These are phyloP conservation scores for Archegozetes longisetosus DNA, from an alignment of 1,140 invertebrate species.

Conservation along the genomic window DNA sequence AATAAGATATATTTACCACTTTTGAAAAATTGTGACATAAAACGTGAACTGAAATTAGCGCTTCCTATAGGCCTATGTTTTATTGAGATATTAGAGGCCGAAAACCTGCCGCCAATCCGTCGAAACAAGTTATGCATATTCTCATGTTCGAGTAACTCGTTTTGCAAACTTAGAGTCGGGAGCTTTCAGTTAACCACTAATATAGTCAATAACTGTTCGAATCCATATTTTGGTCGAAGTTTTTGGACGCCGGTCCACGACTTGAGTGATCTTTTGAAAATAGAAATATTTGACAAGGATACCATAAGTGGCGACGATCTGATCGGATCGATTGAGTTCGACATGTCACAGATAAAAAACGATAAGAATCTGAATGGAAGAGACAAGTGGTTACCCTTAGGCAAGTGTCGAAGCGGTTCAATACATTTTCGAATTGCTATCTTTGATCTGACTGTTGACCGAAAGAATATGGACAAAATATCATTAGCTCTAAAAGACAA, in stretches of 20 bases:
- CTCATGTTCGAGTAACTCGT: not conserved
- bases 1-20: not conserved
- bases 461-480: not conserved
- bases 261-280: not conserved
- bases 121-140: not conserved
- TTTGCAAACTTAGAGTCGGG: not conserved
- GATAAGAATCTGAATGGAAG: slow-evolving; percentile 1
- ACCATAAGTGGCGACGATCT: not conserved
- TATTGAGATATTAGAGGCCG: slow-evolving; percentile 6
- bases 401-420: not conserved
- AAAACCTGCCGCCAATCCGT: not conserved
- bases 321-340: slow-evolving; percentile 4
- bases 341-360: not conserved
- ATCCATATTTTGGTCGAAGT: slow-evolving; percentile 1
- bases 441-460: not conserved
- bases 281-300: slow-evolving; percentile 5
- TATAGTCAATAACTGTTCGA: not conserved
- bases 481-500: not conserved
- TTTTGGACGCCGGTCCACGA: slow-evolving; percentile 1
- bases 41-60: not conserved
- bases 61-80: slow-evolving; percentile 2
- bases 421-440: slow-evolving; percentile 8
- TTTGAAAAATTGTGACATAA: not conserved
- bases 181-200: not conserved
- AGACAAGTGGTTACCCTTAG: slow-evolving; percentile 9